A percentile compares a stretch with the other conserved stretches of the same genome.
Evolutionary conservation across 2,888 invertebrate genomes (phyloP).

Genomic region (Xestoiulus laeticollis): DNA sequence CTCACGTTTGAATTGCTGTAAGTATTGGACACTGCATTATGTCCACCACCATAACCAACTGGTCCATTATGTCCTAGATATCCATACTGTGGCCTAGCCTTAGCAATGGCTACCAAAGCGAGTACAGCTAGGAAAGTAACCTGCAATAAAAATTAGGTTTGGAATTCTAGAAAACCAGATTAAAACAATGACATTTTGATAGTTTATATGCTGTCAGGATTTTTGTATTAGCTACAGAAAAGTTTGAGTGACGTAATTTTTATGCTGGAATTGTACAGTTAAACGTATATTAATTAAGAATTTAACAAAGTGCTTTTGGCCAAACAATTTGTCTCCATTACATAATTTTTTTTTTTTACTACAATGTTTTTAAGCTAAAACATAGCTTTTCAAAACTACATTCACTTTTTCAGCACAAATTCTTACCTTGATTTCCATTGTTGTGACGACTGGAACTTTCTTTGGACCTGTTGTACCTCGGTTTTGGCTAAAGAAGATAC

Average conservation of each 20-base stretch:
- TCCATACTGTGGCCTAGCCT: constrained; percentile 30
- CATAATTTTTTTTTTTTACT: background rate
- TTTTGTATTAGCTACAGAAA: too few relatives aligned
- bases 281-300: background rate
- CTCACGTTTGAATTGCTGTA: constrained; percentile 8
- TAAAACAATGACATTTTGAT: too few relatives aligned
- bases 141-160: background rate
- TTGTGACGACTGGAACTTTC: background rate
- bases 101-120: background rate
- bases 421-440: background rate
- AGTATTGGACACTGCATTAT: constrained; percentile 31
- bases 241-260: too few relatives aligned
- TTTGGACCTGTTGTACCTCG: background rate
- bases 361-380: background rate
- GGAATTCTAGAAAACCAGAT: too few relatives aligned
- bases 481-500: background rate
- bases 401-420: background rate
- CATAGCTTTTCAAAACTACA: background rate
- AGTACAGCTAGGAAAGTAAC: background rate
- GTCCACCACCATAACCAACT: constrained; percentile 19
- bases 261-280: too few relatives aligned
- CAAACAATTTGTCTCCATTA: background rate
- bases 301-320: background rate
- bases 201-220: background rate
- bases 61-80: background rate